Percentiles rank a stretch among this genome's conserved stretches.
phyloP scores from a whole-genome alignment of 2,888 invertebrate genomes.

The Tetragonula carbonaria region DNA sequence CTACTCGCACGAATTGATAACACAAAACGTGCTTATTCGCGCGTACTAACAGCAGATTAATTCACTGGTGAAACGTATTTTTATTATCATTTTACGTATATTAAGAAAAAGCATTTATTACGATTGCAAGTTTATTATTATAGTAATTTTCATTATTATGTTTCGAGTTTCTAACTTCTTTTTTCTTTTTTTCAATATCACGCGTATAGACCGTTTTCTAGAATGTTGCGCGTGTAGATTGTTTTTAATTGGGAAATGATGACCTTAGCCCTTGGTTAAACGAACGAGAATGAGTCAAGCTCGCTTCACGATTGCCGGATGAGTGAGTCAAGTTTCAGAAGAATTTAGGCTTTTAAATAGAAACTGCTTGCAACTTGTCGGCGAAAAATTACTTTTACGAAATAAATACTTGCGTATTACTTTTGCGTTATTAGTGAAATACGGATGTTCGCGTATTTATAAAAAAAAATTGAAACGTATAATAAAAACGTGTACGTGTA shows the following conservation, averaged over 20 bases:
- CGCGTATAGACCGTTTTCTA: background rate
- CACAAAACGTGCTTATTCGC: background rate
- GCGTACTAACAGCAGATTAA: background rate
- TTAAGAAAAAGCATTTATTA: background rate
- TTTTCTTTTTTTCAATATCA: background rate
- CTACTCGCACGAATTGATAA: background rate
- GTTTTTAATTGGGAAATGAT: constrained; percentile 13
- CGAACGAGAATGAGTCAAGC: constrained; percentile 10
- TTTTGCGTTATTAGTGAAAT: too few relatives aligned
- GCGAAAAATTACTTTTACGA: too few relatives aligned
- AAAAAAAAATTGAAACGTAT: too few relatives aligned
- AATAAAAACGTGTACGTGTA: too few relatives aligned
- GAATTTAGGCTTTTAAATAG: constrained; percentile 5
- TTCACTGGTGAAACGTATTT: background rate
- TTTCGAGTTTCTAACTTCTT: background rate
- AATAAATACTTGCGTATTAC: too few relatives aligned
- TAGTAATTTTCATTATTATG: background rate
- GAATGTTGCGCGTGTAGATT: too few relatives aligned
- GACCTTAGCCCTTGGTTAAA: constrained; percentile 1
- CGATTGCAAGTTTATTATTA: background rate
- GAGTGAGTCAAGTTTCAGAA: constrained; percentile 14
- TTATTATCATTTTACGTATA: background rate
- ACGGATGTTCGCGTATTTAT: too few relatives aligned
- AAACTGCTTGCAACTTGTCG: too few relatives aligned
- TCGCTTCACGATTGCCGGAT: constrained; percentile 8